These are phyloP conservation scores for Pachliopta kotzebuea DNA, from an alignment of 2,888 invertebrate genomes.

Conservation along the genomic window DNA sequence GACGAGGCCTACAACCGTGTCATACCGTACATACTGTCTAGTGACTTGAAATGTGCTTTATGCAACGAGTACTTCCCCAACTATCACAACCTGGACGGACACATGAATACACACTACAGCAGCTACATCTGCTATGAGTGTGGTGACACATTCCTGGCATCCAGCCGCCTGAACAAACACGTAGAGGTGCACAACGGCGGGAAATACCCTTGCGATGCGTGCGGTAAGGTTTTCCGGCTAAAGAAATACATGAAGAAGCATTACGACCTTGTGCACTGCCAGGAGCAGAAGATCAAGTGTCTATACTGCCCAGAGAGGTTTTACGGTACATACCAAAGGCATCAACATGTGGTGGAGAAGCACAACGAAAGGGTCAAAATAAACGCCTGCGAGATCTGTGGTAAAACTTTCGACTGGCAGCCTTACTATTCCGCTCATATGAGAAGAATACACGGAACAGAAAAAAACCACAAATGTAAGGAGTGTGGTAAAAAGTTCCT, in stretches of 20 bases:
- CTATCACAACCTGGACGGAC: conserved; percentile 53
- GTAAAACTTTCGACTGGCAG: conserved; percentile 60
- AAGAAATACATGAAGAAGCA: conserved; percentile 54
- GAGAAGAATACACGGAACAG: conserved; percentile 51
- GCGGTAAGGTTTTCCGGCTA: conserved; percentile 65
- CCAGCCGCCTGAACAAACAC: conserved; percentile 52
- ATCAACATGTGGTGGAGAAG: conserved; percentile 43
- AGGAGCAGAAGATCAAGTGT: conserved; percentile 43
- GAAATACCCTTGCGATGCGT: conserved; percentile 59
- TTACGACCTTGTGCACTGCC: conserved; percentile 44
- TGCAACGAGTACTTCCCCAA: conserved; percentile 45
- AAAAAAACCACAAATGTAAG: conserved; percentile 46
- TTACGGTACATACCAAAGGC: conserved; percentile 38
- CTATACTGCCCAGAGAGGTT: conserved; percentile 49
- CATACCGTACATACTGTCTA: conserved; percentile 57
- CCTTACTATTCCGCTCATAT: conserved; percentile 64
- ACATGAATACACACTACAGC: conserved; percentile 69
- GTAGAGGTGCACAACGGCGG: conserved; percentile 62
- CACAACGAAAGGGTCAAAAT: conserved; percentile 49
- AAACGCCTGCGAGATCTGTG: conserved; percentile 58
- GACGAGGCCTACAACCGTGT: conserved; percentile 49
- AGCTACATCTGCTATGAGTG: conserved; percentile 66
- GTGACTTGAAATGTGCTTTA: conserved; percentile 45
- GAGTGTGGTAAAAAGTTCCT: conserved; percentile 41
- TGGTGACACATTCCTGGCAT: conserved; percentile 53